A percentile compares a stretch with the other conserved stretches of the same genome.
Evolutionary conservation across 2,113 vertebrate genomes (phyloP).

Genomic region (Forbesichthys papilliferus): DNA sequence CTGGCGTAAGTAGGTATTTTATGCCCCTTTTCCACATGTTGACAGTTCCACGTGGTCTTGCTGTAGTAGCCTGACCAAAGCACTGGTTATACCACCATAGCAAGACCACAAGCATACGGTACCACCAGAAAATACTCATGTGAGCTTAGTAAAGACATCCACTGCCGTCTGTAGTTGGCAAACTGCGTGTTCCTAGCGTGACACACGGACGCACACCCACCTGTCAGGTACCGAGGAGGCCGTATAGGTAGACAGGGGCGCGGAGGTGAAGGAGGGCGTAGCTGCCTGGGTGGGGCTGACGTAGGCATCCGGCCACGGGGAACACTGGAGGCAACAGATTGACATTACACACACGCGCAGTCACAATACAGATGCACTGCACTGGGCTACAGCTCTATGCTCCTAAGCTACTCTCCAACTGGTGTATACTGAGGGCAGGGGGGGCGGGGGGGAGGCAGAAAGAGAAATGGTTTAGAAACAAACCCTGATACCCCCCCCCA

Average conservation of each 20-base stretch:
- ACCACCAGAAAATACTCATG: too few relatives aligned
- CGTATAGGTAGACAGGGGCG: slow-evolving; percentile 82
- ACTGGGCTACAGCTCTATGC: background rate
- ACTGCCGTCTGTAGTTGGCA: too few relatives aligned
- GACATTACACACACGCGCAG: background rate
- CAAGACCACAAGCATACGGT: too few relatives aligned
- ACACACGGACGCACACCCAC: slow-evolving; percentile 58
- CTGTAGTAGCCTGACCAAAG: too few relatives aligned
- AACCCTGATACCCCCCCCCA: background rate
- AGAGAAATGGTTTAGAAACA: background rate
- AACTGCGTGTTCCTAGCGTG: background rate
- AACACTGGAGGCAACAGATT: slow-evolving; percentile 76
- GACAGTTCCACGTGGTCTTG: too few relatives aligned
- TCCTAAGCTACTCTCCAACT: slow-evolving; percentile 7
- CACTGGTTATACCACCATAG: too few relatives aligned
- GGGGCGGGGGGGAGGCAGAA: background rate
- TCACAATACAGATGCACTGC: background rate
- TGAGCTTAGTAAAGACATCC: too few relatives aligned
- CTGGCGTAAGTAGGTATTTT: too few relatives aligned
- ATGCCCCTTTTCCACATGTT: too few relatives aligned
- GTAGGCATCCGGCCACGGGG: slow-evolving; percentile 90
- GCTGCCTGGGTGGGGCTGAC: slow-evolving; percentile 85
- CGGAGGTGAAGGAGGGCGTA: slow-evolving; percentile 83
- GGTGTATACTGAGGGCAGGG: background rate
- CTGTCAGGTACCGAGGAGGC: slow-evolving; percentile 85